A percentile compares a stretch with the other conserved stretches of the same genome.
These are phyloP conservation scores for Caenorhabditis brenneri DNA, from an alignment of 1,140 invertebrate genomes.

Conservation along the genomic window DNA sequence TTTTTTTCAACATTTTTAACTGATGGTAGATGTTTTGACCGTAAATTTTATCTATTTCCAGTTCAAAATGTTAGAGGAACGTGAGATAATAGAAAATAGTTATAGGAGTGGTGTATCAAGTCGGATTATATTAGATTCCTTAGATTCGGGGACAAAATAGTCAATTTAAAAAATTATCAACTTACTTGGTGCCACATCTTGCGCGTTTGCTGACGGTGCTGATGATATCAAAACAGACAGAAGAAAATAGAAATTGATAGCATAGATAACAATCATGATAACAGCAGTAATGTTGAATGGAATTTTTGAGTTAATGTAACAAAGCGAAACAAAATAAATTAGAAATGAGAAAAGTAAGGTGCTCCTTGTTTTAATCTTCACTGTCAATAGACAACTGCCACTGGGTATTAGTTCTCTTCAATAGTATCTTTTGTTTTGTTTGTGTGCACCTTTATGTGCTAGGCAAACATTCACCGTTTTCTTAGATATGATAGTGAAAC, in stretches of 20 bases:
- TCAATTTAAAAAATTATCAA: background rate
- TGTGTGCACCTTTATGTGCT: constrained; percentile 4
- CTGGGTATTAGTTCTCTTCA: background rate
- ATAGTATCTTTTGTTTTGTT: constrained; percentile 32
- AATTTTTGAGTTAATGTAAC: background rate
- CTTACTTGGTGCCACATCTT: background rate
- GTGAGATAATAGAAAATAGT: too few species aligned
- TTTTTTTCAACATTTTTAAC: too few species aligned
- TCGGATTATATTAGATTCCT: too few species aligned
- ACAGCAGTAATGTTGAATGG: background rate
- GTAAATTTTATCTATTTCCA: too few species aligned
- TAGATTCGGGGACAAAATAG: background rate
- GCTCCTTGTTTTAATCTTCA: background rate
- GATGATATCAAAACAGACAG: background rate
- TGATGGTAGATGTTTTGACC: too few species aligned
- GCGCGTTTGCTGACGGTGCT: background rate
- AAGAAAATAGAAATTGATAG: background rate
- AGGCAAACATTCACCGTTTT: too few species aligned
- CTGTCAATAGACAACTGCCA: background rate
- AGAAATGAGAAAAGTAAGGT: background rate
- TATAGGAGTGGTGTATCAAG: too few species aligned
- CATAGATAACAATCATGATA: background rate
- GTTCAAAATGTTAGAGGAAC: too few species aligned
- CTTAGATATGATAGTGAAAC: too few species aligned
- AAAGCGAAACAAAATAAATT: background rate